Conservation (phyloP, 2,797 vertebrate genomes). For the Columba guinea region DNA sequence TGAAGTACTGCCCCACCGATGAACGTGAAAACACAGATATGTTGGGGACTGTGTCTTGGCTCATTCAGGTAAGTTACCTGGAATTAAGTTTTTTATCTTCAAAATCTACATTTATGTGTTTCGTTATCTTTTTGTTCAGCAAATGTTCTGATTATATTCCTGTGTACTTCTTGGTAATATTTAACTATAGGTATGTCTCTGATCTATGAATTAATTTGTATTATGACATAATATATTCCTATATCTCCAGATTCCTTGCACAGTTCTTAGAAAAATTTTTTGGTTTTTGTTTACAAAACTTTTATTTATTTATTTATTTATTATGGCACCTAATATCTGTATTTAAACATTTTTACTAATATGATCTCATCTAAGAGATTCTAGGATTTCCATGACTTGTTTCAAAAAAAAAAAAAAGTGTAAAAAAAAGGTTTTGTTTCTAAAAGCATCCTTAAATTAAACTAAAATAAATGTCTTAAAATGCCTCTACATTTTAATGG, state of each 20-base stretch:
- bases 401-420: background rate
- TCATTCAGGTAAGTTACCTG: background rate
- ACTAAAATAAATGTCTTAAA: background rate
- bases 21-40: background rate
- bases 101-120: background rate
- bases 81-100: background rate
- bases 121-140: background rate
- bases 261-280: background rate
- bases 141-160: background rate
- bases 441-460: background rate
- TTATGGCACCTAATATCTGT: background rate
- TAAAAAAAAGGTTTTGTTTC: background rate
- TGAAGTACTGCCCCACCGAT: background rate
- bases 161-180: background rate
- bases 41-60: background rate
- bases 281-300: background rate
- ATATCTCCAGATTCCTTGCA: background rate
- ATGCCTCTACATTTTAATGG: background rate
- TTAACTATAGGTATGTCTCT: background rate
- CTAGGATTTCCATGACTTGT: background rate
- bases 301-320: background rate
- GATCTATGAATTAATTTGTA: background rate
- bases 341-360: background rate
- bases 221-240: background rate
- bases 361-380: background rate